Conservation (phyloP, 2,797 vertebrate species). For the Chiloscyllium punctatum region DNA sequence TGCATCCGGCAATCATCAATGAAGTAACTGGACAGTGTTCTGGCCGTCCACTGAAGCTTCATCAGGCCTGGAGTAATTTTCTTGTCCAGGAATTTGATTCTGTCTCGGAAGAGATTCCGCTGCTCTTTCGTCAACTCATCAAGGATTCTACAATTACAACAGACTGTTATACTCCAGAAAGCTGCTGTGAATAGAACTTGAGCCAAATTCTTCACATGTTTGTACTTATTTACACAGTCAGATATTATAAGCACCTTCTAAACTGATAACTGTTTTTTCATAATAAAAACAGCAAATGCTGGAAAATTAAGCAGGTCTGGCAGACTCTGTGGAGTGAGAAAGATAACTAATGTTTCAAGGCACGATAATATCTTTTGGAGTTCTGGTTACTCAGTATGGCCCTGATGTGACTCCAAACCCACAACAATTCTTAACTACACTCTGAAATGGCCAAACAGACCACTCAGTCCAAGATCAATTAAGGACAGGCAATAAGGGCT, state of each 20-base stretch:
- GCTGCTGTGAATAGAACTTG: not conserved
- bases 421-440: no score
- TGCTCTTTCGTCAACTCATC: slow-evolving; percentile 64
- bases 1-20: slow-evolving; percentile 70
- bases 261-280: no score
- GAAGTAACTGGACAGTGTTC: slow-evolving; percentile 61
- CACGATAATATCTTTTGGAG: no score
- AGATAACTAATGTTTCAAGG: no score
- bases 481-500: no score
- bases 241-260: not conserved
- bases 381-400: no score
- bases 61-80: slow-evolving; percentile 74
- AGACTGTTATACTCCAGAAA: not conserved
- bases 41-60: slow-evolving; percentile 71
- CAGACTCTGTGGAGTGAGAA: no score
- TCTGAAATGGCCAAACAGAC: no score
- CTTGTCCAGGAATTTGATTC: slow-evolving; percentile 65
- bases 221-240: not conserved
- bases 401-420: no score
- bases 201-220: not conserved
- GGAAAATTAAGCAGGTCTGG: no score
- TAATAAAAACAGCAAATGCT: no score
- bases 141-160: slow-evolving; percentile 60
- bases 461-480: no score
- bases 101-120: slow-evolving; percentile 68